Evolutionary conservation across 2,888 invertebrate genomes (phyloP), one percentile per base, ranked within the genome.

Genomic region (Lamproptera curius): DNA sequence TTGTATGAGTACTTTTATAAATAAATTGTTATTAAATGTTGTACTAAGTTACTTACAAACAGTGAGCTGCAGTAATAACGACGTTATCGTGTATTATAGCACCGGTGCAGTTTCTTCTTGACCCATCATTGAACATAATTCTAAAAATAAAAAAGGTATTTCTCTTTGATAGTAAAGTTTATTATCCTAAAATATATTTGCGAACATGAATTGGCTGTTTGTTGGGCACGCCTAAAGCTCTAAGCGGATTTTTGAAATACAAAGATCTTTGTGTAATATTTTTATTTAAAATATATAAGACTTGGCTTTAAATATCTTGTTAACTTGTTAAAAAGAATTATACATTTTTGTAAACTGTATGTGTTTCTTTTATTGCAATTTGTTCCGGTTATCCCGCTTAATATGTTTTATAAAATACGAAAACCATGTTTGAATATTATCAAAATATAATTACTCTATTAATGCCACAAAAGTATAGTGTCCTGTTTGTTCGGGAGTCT

Each of bases 1-100:
- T n/a, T n/a, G n/a, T n/a, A 23, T 6, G 23, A 23, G 4, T 8
- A 8, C 23, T 4, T 23, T 6, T 23, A 6, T 23, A 4, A 23
- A 23, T 23, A 23, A 23, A 23, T 23, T 6, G 8, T 23, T 4
- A 23, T 23, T 6, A 6, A 23, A 23, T 23, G 23, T n/a, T n/a
- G n/a, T 16, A 41, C 43, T 38, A 38, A 28, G n/a, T 2, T 59
- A 76, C 80, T 74, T 53, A 82, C 81, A 82, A 79, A 57, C 82
- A 82, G 36, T 80, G 79, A 3, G 74, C 80, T 4, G 76, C 78
- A 0, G 79, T 81, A 26, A 82, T 57, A 2, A 79, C 67, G 8
- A 70, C 77, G 43, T 70, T 63, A 35, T 78, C 74, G 42, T 80
- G 74, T 51, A 81, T 73, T 14, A 82, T 77, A 4, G 75, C 65